Percentiles rank a stretch among this genome's conserved stretches.
phyloP scores from a whole-genome alignment of 2,797 vertebrate genomes.

The Apodemus agrarius region DNA sequence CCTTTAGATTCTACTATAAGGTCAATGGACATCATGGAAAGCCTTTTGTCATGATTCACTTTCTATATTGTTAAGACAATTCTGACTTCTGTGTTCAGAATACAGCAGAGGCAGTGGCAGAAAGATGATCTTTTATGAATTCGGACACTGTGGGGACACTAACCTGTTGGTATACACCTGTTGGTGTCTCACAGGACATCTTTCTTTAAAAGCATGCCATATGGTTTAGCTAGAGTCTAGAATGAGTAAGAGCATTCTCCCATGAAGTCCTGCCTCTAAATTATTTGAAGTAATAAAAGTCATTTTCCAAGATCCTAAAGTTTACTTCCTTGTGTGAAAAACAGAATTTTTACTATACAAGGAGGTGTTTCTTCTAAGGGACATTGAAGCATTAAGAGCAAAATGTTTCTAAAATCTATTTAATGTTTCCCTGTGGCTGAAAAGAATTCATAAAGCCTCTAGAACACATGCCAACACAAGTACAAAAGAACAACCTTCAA shows the following conservation, averaged over 20 bases:
- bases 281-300: neutral
- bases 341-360: slow-evolving; percentile 1
- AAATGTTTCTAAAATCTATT: slow-evolving; percentile 44
- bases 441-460: slow-evolving; percentile 31
- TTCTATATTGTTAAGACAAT: neutral
- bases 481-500: neutral
- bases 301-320: slow-evolving; percentile 31
- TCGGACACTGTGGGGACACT: neutral
- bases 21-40: neutral
- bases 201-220: neutral
- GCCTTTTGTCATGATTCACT: neutral
- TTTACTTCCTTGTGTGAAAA: neutral
- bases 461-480: slow-evolving; percentile 32
- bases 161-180: neutral
- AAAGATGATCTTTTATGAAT: neutral
- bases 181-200: neutral
- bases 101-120: neutral
- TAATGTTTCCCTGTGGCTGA: slow-evolving; percentile 35
- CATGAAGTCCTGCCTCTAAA: neutral
- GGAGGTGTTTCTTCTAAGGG: neutral
- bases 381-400: slow-evolving; percentile 44
- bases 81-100: neutral
- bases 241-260: neutral
- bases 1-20: slow-evolving; percentile 21
- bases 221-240: neutral